Evolutionary conservation across 2,797 vertebrate genomes (phyloP).

Genomic region (Pantherophis vulpinus): DNA sequence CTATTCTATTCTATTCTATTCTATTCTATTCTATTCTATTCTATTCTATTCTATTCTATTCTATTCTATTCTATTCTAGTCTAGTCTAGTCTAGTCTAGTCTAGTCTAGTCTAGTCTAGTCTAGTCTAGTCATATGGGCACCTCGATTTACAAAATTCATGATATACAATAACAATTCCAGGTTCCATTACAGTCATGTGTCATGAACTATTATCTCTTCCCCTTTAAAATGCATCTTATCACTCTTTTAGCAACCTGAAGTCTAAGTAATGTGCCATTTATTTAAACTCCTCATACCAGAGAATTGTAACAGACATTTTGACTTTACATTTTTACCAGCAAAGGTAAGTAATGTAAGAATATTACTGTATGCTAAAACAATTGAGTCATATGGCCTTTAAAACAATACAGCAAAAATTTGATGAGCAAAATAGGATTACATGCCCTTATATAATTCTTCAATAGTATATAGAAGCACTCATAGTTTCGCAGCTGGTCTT

Average conservation of each 20-base stretch:
- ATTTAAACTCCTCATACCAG: background rate
- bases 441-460: background rate
- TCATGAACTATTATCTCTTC: background rate
- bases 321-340: background rate
- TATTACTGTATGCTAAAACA: background rate
- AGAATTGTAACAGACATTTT: background rate
- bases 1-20: too few relatives aligned
- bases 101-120: too few relatives aligned
- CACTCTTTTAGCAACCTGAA: background rate
- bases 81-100: too few relatives aligned
- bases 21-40: too few relatives aligned
- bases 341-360: background rate
- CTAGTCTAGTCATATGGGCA: background rate
- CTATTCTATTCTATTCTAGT: fast-evolving
- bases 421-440: background rate
- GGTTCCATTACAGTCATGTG: background rate
- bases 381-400: background rate
- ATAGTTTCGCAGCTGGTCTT: background rate
- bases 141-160: background rate
- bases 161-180: background rate
- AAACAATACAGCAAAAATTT: background rate
- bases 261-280: background rate
- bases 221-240: background rate
- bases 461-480: background rate
- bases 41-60: fast-evolving